phyloP scores from a whole-genome alignment of 1,140 invertebrate species.

The Drosophila rufa region DNA sequence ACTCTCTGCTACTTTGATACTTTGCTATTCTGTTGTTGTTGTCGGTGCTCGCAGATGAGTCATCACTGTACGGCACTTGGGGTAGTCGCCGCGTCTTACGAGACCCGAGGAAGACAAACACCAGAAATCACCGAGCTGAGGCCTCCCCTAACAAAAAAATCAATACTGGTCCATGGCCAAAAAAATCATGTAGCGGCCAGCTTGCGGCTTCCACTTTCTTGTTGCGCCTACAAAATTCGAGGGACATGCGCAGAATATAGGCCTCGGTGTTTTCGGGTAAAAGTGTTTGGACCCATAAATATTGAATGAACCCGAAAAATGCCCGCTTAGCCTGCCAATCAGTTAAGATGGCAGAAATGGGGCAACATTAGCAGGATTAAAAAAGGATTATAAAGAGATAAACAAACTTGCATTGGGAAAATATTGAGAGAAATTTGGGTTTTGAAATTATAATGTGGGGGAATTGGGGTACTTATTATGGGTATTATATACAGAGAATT shows the following conservation, averaged over 20 bases:
- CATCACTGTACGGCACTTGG: conserved; percentile 25
- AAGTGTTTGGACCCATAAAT: conserved; percentile 41
- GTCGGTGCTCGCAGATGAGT: conserved; percentile 38
- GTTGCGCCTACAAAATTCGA: conserved; percentile 34
- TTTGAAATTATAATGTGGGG: not conserved
- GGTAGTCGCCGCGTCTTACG: not conserved
- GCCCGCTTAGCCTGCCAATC: conserved; percentile 23
- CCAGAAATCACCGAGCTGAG: not conserved
- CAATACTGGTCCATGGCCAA: conserved; percentile 47
- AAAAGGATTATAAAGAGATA: not conserved
- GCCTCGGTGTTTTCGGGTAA: conserved; percentile 10
- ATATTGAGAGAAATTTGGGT: not conserved
- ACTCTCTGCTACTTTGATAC: not conserved
- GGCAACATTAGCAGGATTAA: conserved; percentile 17
- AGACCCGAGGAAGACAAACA: not conserved
- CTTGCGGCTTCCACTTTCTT: conserved; percentile 36
- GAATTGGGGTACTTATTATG: not conserved
- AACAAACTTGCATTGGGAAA: conserved; percentile 9
- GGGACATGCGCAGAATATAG: conserved; percentile 33
- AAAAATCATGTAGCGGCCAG: conserved; percentile 8
- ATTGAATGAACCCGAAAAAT: conserved; percentile 25
- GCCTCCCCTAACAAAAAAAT: conserved; percentile 27
- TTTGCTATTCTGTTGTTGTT: conserved; percentile 5
- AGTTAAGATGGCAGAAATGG: conserved; percentile 32
- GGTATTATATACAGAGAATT: not conserved